These are phyloP conservation scores for Diploptera punctata DNA, from an alignment of 2,888 invertebrate species.

Conservation along the genomic window DNA sequence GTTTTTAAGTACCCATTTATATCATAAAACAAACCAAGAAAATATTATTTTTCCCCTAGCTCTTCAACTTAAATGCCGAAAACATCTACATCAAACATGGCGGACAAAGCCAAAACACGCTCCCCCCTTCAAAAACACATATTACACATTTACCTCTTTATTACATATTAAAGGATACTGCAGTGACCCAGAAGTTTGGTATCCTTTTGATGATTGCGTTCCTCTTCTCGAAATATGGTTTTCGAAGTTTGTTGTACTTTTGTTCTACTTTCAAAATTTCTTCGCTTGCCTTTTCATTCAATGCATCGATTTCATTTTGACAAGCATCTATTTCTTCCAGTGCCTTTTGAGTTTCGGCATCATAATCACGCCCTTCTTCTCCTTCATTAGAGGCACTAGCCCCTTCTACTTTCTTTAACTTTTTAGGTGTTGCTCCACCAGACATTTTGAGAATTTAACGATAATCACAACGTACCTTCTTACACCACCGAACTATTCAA, in stretches of 20 bases:
- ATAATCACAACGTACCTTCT: not conserved
- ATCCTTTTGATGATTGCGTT: slow-evolving; percentile 78
- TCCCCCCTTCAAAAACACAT: not conserved
- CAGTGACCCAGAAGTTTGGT: slow-evolving; percentile 84
- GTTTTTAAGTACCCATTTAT: not conserved
- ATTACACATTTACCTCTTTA: not conserved
- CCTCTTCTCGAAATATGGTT: slow-evolving; percentile 78
- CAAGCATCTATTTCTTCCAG: slow-evolving; percentile 80
- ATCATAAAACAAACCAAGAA: not conserved
- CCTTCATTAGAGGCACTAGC: slow-evolving; percentile 32
- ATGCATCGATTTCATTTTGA: slow-evolving; percentile 81
- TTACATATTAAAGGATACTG: slow-evolving; percentile 49
- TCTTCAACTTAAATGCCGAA: too few relatives aligned
- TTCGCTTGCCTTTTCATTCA: slow-evolving; percentile 84
- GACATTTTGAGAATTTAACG: slow-evolving; percentile 28
- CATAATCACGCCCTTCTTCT: slow-evolving; percentile 54
- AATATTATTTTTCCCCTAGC: too few relatives aligned
- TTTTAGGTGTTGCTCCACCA: slow-evolving; percentile 51
- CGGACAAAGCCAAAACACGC: slow-evolving; percentile 36
- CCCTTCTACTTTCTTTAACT: slow-evolving; percentile 50
- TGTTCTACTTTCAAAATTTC: slow-evolving; percentile 85
- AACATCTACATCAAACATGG: slow-evolving; percentile 32
- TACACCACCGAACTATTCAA: slow-evolving; percentile 30
- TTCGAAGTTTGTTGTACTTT: slow-evolving; percentile 79
- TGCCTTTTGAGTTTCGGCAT: slow-evolving; percentile 66